phyloP scores from a whole-genome alignment of 2,888 invertebrate genomes.

The Thymelicus lineola region DNA sequence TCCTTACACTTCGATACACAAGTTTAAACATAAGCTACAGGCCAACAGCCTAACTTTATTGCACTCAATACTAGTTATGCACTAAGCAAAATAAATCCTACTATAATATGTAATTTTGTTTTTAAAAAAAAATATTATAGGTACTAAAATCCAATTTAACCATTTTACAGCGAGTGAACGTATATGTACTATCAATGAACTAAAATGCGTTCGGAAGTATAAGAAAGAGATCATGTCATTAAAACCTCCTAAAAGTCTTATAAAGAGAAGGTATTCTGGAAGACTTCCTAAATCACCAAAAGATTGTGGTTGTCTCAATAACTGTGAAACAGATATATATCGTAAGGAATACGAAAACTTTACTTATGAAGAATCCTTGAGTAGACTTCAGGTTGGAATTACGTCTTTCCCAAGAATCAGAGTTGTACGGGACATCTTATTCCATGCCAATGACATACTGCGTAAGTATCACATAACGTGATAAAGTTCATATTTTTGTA shows the following conservation, averaged over 20 bases:
- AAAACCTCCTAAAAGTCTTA: slow-evolving; percentile 56
- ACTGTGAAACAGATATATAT: slow-evolving; percentile 70
- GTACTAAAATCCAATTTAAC: not conserved
- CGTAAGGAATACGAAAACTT: slow-evolving; percentile 63
- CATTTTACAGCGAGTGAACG: slow-evolving; percentile 61
- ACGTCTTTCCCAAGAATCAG: slow-evolving; percentile 89
- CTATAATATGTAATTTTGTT: not conserved
- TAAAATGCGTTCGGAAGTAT: slow-evolving; percentile 65
- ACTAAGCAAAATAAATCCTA: not conserved
- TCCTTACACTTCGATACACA: too few species aligned
- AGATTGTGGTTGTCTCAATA: slow-evolving; percentile 69
- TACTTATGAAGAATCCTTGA: slow-evolving; percentile 51
- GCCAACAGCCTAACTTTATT: too few species aligned
- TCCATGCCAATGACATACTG: slow-evolving; percentile 89
- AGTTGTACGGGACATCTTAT: slow-evolving; percentile 87
- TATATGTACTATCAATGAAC: slow-evolving; percentile 65
- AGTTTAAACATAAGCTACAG: too few species aligned
- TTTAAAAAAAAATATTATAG: too few species aligned
- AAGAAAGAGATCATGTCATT: slow-evolving; percentile 65
- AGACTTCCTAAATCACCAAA: slow-evolving; percentile 60
- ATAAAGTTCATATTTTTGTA: too few species aligned
- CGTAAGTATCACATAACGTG: too few species aligned
- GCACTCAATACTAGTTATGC: too few species aligned
- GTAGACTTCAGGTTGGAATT: slow-evolving; percentile 77
- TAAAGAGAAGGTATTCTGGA: slow-evolving; percentile 44